These are phyloP conservation scores for Petaurus breviceps DNA, from an alignment of 2,113 vertebrate genomes.

Conservation along the genomic window DNA sequence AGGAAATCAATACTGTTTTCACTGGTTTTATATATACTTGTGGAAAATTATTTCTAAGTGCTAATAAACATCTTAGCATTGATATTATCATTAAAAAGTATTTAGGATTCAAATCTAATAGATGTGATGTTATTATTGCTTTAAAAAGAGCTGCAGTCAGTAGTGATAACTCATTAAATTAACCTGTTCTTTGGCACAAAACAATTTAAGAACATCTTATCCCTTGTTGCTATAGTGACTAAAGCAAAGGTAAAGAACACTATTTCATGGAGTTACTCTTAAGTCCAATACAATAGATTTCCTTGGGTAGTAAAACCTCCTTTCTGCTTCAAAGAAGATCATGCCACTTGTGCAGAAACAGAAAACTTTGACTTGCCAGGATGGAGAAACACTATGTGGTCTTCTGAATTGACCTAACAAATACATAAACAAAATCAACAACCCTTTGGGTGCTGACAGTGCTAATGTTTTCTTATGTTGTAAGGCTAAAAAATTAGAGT, in stretches of 20 bases:
- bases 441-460: background rate
- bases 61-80: background rate
- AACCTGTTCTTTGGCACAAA: slow-evolving; percentile 39
- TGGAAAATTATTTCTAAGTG: slow-evolving; percentile 3
- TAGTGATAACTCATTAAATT: background rate
- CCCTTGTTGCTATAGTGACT: background rate
- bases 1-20: slow-evolving; percentile 9
- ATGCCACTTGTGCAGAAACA: background rate
- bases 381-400: background rate
- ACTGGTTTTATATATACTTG: background rate
- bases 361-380: slow-evolving; percentile 1
- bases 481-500: slow-evolving; percentile 32
- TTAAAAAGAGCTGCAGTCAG: background rate
- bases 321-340: background rate
- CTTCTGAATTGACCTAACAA: slow-evolving; percentile 11
- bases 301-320: background rate
- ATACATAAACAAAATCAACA: slow-evolving; percentile 18
- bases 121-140: slow-evolving; percentile 25
- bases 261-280: slow-evolving; percentile 1
- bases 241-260: slow-evolving; percentile 10
- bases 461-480: background rate
- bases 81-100: background rate
- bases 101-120: slow-evolving; percentile 45
- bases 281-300: slow-evolving; percentile 4
- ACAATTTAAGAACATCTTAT: slow-evolving; percentile 35